phyloP scores from a whole-genome alignment of 2,113 vertebrate species.

The Sinosuthora webbiana region DNA sequence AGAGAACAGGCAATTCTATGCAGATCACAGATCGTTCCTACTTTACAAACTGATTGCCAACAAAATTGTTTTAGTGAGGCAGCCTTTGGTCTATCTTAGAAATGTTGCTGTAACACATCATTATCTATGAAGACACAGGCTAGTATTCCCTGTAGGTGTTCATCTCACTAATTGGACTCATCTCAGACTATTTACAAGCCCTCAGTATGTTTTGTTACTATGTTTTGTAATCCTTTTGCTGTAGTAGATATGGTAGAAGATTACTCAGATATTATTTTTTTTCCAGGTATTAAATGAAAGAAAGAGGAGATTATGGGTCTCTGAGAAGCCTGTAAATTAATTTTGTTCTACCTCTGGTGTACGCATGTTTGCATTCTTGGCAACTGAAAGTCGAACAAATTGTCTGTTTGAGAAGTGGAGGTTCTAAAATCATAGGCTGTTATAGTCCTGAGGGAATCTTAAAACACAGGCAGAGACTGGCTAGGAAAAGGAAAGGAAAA shows the following conservation, averaged over 20 bases:
- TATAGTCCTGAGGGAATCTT: constrained; percentile 27
- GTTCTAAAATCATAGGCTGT: background rate
- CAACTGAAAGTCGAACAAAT: background rate
- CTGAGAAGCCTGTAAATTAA: background rate
- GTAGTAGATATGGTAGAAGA: background rate
- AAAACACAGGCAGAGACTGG: constrained; percentile 23
- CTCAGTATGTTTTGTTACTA: background rate
- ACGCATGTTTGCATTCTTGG: background rate
- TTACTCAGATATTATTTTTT: background rate
- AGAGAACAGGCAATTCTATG: background rate
- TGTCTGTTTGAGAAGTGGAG: background rate
- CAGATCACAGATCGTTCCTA: background rate
- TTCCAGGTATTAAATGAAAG: background rate
- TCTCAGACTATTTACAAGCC: background rate
- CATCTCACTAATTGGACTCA: background rate
- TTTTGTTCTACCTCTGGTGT: background rate
- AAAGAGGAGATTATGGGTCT: background rate
- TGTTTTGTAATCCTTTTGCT: background rate
- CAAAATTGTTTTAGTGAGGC: background rate
- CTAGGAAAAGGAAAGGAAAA: constrained; percentile 34
- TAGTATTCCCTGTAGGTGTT: background rate
- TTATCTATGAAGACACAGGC: background rate
- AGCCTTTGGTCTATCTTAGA: background rate
- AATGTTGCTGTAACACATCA: background rate
- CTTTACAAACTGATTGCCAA: background rate